Evolutionary conservation across 1,140 invertebrate genomes (phyloP).

Genomic region (Drosophila kanapiae): DNA sequence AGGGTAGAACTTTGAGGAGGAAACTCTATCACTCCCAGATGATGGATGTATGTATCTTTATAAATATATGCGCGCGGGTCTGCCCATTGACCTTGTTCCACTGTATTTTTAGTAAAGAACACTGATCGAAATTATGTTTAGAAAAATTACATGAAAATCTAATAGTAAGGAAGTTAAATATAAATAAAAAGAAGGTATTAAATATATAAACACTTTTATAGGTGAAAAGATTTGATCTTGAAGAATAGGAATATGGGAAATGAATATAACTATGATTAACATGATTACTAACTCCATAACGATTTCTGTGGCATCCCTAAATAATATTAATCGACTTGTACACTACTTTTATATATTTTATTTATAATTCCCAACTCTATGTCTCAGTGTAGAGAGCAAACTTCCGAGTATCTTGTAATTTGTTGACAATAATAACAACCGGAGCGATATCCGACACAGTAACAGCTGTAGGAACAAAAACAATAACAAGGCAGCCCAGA

Average conservation of each 20-base stretch:
- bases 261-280: too few relatives aligned
- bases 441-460: conserved; percentile 23
- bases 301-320: too few relatives aligned
- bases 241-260: too few relatives aligned
- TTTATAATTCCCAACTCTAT: background rate
- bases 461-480: conserved; percentile 38
- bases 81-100: conserved; percentile 44
- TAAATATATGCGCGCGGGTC: background rate
- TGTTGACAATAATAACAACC: conserved; percentile 35
- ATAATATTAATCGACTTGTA: too few relatives aligned
- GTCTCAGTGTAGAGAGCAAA: conserved; percentile 14
- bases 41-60: conserved; percentile 9
- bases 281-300: background rate
- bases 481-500: conserved; percentile 24
- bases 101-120: conserved; percentile 20
- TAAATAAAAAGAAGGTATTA: background rate
- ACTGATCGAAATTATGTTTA: background rate
- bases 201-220: too few relatives aligned
- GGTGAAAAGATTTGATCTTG: background rate
- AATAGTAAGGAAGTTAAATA: background rate
- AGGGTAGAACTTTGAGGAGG: conserved; percentile 25
- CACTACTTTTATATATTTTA: background rate
- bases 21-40: conserved; percentile 16
- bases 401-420: conserved; percentile 50
- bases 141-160: background rate